Base-by-base conservation (phyloP, 1,140 invertebrate genomes). In the Macrobrachium nipponense region DNA sequence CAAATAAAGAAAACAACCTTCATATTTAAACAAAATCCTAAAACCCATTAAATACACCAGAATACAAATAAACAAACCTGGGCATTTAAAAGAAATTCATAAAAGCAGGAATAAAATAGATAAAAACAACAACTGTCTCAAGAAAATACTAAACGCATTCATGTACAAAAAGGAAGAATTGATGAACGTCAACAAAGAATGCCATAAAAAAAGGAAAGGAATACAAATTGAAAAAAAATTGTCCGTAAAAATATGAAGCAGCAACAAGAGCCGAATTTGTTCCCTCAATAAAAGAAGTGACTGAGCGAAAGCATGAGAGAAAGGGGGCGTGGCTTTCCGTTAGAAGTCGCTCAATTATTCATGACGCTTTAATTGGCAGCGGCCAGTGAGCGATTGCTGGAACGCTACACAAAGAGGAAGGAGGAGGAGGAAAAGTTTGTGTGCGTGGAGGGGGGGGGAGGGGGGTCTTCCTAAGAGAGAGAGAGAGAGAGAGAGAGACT, bases 351-450 rank as follows among this genome's bases (percentile, higher is more conserved):
- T 79, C 77, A 79, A 79, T 79, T 79, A 79, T 79, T 79, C 77
- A 79, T 79, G 77, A 62, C 59, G 61, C 77, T 62, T 79, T 79
- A 79, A 79, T 79, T 79, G 77, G 77, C 77, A 79, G 64, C 59
- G 64, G 77, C 77, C 59, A 36, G 59, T 18, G 77, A 72, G 23
- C 77, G 77, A 79, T 79, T 79, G 77, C 64, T 79, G 61, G 77
- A 27, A 27, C 61, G 44, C 58, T 23, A 8, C 17, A 62, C 12
- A 72, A 20, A 20, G 20, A 20, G 62, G 62, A 20, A 18, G 20
- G 20, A 64, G 62, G 20, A 64, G 62, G n/a, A 70, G 66, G 66
- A 70, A n/a, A 20, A 64, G 62, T 17, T 18, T 17, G 20, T 23
- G 36, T 23, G 68, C 23, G 68, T 23, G 43, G 5, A 43, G 14